phyloP scores from a whole-genome alignment of 1,140 invertebrate genomes.

The Macrostomum lignano region DNA sequence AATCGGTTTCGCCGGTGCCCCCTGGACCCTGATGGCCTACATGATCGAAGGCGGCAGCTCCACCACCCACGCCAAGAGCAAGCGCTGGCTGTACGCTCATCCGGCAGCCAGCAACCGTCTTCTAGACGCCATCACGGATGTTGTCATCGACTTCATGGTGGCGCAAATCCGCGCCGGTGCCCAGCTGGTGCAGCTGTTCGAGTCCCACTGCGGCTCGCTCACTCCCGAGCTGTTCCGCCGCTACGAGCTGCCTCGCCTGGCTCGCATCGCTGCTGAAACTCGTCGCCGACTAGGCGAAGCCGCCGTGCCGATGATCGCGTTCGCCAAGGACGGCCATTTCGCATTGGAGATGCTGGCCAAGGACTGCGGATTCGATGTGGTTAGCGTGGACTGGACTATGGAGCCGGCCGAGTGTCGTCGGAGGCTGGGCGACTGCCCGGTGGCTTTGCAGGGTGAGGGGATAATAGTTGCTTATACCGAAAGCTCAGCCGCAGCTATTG shows the following conservation, averaged over 20 bases:
- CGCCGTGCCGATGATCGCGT: constrained; percentile 38
- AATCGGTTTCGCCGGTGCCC: constrained; percentile 71
- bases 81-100: constrained; percentile 58
- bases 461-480: no score
- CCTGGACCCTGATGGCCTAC: constrained; percentile 85
- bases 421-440: no score
- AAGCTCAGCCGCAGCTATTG: no score
- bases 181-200: constrained; percentile 40
- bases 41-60: constrained; percentile 79
- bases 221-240: constrained; percentile 45
- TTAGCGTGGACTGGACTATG: constrained; percentile 76
- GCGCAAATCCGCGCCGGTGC: constrained; percentile 41
- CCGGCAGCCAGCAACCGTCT: constrained; percentile 45
- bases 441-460: no score
- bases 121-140: constrained; percentile 45
- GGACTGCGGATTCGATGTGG: constrained; percentile 55
- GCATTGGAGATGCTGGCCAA: constrained; percentile 45
- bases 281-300: constrained; percentile 33
- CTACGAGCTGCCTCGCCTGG: constrained; percentile 34
- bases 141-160: constrained; percentile 61
- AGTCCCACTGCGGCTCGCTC: constrained; percentile 68
- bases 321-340: constrained; percentile 70
- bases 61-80: constrained; percentile 53
- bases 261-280: constrained; percentile 42
- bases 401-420: no score